phyloP scores from a whole-genome alignment of 2,888 invertebrate genomes.

The Cheiracanthium punctorium region DNA sequence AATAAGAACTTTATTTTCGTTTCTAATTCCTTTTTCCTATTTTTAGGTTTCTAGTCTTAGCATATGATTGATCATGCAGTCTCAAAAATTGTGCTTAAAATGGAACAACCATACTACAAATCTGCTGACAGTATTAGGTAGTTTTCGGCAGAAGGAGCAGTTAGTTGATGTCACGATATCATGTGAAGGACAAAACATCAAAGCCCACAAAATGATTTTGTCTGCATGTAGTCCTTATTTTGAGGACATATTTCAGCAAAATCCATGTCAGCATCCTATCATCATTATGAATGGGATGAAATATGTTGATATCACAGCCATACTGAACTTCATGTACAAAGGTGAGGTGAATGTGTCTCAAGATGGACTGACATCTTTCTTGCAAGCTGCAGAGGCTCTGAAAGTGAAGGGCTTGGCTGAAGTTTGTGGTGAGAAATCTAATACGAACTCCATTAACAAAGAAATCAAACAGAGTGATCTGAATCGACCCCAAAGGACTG shows the following conservation, averaged over 20 bases:
- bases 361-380: constrained; percentile 13
- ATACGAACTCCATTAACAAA: not conserved
- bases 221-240: constrained; percentile 27
- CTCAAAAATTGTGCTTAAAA: constrained; percentile 13
- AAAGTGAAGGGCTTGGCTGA: constrained; percentile 11
- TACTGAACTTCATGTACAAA: constrained; percentile 19
- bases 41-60: constrained; percentile 14
- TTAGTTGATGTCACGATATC: constrained; percentile 25
- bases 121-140: not conserved
- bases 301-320: constrained; percentile 10
- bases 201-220: constrained; percentile 11
- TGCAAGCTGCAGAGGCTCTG: constrained; percentile 14
- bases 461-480: not conserved
- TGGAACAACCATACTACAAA: constrained; percentile 17
- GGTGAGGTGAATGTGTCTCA: constrained; percentile 23
- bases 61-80: not conserved
- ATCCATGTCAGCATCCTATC: constrained; percentile 25
- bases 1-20: too few relatives aligned
- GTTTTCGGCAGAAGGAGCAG: not conserved
- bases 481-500: not conserved
- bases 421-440: constrained; percentile 6
- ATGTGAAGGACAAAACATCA: constrained; percentile 5
- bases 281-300: constrained; percentile 8
- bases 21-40: not conserved
- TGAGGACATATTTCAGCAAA: not conserved